Conservation (phyloP, 2,888 invertebrate species). For the Saturnia japonica region DNA sequence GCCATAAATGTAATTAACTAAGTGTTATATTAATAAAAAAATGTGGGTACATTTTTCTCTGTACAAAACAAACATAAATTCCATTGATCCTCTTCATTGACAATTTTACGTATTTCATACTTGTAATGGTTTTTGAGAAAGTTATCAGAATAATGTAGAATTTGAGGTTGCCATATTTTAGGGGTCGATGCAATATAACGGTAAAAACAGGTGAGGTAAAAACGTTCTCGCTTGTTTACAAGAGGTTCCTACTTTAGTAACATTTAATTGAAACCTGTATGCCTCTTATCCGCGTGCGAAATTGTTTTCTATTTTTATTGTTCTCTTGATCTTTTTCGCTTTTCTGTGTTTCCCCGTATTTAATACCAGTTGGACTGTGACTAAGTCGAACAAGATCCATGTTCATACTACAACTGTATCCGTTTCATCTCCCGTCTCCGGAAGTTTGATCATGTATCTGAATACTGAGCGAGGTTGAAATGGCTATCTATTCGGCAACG, state of each 20-base stretch:
- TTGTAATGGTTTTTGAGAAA: conserved; percentile 51
- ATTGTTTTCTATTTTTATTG: conserved; percentile 47
- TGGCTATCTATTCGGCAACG: too few relatives aligned
- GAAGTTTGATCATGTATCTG: too few relatives aligned
- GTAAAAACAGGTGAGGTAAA: conserved; percentile 54
- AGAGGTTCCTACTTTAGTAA: conserved; percentile 33
- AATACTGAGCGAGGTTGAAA: too few relatives aligned
- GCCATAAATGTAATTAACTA: too few relatives aligned
- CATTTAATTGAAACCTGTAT: conserved; percentile 37
- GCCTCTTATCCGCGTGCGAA: conserved; percentile 35
- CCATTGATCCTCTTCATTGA: conserved; percentile 41
- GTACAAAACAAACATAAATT: conserved; percentile 30
- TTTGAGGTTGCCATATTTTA: conserved; percentile 73
- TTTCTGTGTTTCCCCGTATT: conserved; percentile 18
- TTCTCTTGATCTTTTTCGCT: conserved; percentile 31
- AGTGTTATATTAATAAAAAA: conserved; percentile 5
- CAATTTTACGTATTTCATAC: conserved; percentile 32
- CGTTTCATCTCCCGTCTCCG: too few relatives aligned
- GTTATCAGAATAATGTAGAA: conserved; percentile 67
- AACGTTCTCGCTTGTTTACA: conserved; percentile 27
- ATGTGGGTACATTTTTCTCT: conserved; percentile 24
- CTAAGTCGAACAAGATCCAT: conserved; percentile 10
- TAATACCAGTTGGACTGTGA: conserved; percentile 21
- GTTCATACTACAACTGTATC: not conserved
- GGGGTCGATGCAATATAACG: conserved; percentile 60